Conservation (phyloP, 2,113 vertebrate genomes). For the Rhipidura dahli region DNA sequence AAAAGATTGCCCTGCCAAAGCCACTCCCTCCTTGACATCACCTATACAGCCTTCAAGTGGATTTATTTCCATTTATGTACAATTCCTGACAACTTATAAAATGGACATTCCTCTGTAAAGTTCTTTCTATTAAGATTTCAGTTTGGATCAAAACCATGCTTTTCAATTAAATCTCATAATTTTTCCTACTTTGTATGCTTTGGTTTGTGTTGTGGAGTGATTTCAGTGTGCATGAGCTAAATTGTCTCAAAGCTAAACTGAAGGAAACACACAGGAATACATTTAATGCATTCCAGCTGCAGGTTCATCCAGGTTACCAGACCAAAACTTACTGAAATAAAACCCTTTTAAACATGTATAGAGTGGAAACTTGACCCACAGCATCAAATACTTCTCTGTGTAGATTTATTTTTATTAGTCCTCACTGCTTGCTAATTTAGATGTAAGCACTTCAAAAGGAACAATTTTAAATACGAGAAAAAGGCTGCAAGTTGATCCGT, state of each 20-base stretch:
- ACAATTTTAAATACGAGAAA: background rate
- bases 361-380: background rate
- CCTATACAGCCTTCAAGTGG: background rate
- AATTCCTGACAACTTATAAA: background rate
- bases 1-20: background rate
- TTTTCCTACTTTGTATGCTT: background rate
- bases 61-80: conserved; percentile 2
- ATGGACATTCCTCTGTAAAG: background rate
- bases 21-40: background rate
- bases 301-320: background rate
- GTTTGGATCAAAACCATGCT: background rate
- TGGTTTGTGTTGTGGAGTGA: background rate
- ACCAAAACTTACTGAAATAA: background rate
- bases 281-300: background rate
- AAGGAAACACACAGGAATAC: background rate
- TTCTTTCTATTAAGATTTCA: background rate
- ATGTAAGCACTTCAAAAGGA: background rate
- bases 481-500: background rate
- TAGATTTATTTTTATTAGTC: background rate
- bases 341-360: background rate
- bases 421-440: background rate
- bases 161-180: background rate
- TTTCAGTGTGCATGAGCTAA: background rate
- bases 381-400: background rate
- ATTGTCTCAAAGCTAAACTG: background rate